A percentile compares a stretch with the other conserved stretches of the same genome.
Conservation (phyloP, 2,797 vertebrate genomes). For the Danio tinwini region DNA sequence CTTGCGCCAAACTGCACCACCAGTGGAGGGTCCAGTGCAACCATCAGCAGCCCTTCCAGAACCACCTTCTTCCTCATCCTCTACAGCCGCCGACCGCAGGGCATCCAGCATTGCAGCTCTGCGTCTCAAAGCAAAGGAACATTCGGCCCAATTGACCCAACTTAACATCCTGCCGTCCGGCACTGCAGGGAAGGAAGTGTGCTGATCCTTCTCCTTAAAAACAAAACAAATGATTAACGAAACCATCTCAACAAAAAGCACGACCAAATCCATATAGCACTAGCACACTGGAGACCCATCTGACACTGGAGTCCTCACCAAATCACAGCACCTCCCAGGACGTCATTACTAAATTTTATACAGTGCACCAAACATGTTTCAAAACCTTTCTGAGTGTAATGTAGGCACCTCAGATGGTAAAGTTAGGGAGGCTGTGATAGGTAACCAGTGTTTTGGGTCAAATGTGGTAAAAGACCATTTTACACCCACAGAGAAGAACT, state of each 20-base stretch:
- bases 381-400: slow-evolving; percentile 44
- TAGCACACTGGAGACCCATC: slow-evolving; percentile 52
- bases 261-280: slow-evolving; percentile 79
- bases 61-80: slow-evolving; percentile 76
- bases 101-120: slow-evolving; percentile 97
- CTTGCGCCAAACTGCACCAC: slow-evolving; percentile 88
- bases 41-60: slow-evolving; percentile 84
- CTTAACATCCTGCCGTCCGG: slow-evolving; percentile 93
- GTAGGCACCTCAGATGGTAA: slow-evolving; percentile 42
- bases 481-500: slow-evolving; percentile 29
- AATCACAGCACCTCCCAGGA: slow-evolving; percentile 40
- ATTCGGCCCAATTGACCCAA: slow-evolving; percentile 97
- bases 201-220: slow-evolving; percentile 77
- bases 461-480: slow-evolving; percentile 28
- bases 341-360: slow-evolving; percentile 45
- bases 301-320: slow-evolving; percentile 40
- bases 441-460: slow-evolving; percentile 15
- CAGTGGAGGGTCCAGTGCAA: slow-evolving; percentile 86
- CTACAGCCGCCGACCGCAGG: slow-evolving; percentile 89
- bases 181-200: slow-evolving; percentile 96
- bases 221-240: slow-evolving; percentile 30
- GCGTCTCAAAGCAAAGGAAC: slow-evolving; percentile 97
- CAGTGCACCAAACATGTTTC: slow-evolving; percentile 30
- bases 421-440: slow-evolving; percentile 33
- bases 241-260: slow-evolving; percentile 73